phyloP scores from a whole-genome alignment of 2,888 invertebrate genomes.

The Ochropacha duplaris region DNA sequence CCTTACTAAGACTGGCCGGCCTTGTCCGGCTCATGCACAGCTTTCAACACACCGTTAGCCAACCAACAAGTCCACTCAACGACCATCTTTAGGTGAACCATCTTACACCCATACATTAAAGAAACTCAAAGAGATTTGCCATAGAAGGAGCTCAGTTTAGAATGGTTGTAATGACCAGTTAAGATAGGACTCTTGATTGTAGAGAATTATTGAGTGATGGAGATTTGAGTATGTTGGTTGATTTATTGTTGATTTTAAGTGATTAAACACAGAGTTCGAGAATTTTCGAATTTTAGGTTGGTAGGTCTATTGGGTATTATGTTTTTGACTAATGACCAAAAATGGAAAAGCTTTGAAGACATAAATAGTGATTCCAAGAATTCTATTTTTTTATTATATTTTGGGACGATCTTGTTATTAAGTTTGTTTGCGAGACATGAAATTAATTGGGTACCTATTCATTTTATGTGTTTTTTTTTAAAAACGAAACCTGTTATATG shows the following conservation, averaged over 20 bases:
- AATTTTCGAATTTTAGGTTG: conserved; percentile 13
- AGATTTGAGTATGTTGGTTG: conserved; percentile 27
- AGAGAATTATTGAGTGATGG: conserved; percentile 23
- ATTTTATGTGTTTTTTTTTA: too few relatives aligned
- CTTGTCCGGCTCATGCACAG: conserved; percentile 53
- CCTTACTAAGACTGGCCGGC: conserved; percentile 63
- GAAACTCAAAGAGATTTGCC: conserved; percentile 2
- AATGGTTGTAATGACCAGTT: conserved; percentile 26
- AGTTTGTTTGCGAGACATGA: too few relatives aligned
- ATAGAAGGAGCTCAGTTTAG: conserved; percentile 19
- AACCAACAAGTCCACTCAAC: conserved; percentile 27
- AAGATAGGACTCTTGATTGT: conserved; percentile 24
- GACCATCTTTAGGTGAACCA: conserved; percentile 29
- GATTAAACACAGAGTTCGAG: conserved; percentile 17
- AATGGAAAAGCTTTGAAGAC: too few relatives aligned
- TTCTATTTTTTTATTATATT: too few relatives aligned
- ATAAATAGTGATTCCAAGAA: too few relatives aligned
- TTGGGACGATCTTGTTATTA: too few relatives aligned
- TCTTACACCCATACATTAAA: conserved; percentile 12
- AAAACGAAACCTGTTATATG: too few relatives aligned
- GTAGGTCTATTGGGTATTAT: not conserved
- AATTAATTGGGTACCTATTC: too few relatives aligned
- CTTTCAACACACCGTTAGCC: conserved; percentile 67
- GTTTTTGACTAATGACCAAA: too few relatives aligned
- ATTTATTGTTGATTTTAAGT: conserved; percentile 5